Percentiles rank a stretch among this genome's conserved stretches.
These are phyloP conservation scores for Drosophila teissieri DNA, from an alignment of 1,140 invertebrate species.

Conservation along the genomic window DNA sequence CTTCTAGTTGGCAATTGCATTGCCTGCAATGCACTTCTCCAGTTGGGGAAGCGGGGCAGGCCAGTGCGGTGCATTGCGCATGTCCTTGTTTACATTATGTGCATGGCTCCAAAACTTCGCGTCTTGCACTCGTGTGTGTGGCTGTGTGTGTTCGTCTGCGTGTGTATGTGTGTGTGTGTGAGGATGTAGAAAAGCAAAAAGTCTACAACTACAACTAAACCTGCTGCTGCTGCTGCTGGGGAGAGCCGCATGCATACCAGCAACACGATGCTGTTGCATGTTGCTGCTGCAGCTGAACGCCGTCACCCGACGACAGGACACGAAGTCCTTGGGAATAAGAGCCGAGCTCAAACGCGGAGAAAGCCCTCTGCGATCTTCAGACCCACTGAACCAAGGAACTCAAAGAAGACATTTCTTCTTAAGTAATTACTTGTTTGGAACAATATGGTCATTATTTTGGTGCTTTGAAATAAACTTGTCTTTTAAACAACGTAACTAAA, in stretches of 20 bases:
- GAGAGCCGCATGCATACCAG: conserved; percentile 22
- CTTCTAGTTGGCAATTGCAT: conserved; percentile 82
- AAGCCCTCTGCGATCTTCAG: conserved; percentile 8
- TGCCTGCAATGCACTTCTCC: conserved; percentile 75
- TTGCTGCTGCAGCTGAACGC: conserved; percentile 69
- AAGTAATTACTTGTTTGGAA: neutral
- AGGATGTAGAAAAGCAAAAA: conserved; percentile 77
- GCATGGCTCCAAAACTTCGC: conserved; percentile 57
- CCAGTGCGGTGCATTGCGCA: conserved; percentile 56
- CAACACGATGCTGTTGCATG: conserved; percentile 46
- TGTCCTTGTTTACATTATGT: conserved; percentile 81
- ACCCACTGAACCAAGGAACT: neutral
- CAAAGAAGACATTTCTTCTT: neutral
- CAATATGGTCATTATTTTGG: neutral
- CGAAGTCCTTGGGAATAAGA: conserved; percentile 21
- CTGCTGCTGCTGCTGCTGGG: conserved; percentile 60
- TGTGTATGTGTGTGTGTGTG: conserved; percentile 33
- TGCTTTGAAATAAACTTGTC: too few relatives aligned
- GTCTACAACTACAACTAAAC: conserved; percentile 79
- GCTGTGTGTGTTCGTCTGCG: neutral
- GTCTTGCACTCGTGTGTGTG: conserved; percentile 14
- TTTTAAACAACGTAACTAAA: too few relatives aligned
- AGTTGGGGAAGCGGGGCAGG: conserved; percentile 62
- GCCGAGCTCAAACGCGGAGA: conserved; percentile 12
- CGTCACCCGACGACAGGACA: conserved; percentile 30